phyloP scores from a whole-genome alignment of 2,888 invertebrate genomes.

The Therioaphis trifolii region DNA sequence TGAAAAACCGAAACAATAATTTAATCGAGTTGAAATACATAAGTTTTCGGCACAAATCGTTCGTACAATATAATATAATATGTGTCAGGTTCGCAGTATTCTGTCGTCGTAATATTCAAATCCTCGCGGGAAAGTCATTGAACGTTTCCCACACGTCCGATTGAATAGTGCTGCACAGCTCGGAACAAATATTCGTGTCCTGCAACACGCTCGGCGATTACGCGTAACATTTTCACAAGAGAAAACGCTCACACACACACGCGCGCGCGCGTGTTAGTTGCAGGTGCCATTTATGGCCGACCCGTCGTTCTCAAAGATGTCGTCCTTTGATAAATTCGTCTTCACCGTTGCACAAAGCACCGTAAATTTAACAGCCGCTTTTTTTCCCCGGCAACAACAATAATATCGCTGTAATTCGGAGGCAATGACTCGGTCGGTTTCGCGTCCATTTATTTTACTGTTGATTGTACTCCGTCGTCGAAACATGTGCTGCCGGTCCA shows the following conservation, averaged over 20 bases:
- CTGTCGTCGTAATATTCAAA: background rate
- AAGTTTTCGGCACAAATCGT: too few relatives aligned
- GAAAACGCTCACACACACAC: slow-evolving; percentile 18
- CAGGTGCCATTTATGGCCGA: slow-evolving; percentile 18
- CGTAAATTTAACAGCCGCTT: slow-evolving; percentile 16
- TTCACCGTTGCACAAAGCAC: slow-evolving; percentile 35
- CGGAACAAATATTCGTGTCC: background rate
- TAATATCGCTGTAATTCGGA: background rate
- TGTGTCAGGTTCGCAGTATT: too few relatives aligned
- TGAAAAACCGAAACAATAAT: too few relatives aligned
- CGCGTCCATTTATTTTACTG: slow-evolving; percentile 21
- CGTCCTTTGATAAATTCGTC: slow-evolving; percentile 38
- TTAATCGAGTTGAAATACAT: too few relatives aligned
- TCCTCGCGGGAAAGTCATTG: background rate
- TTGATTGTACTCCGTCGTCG: background rate
- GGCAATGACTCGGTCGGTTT: slow-evolving; percentile 43
- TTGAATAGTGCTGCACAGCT: background rate
- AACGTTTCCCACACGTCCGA: background rate
- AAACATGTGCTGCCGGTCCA: background rate
- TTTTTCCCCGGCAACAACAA: slow-evolving; percentile 9
- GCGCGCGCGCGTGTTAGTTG: background rate
- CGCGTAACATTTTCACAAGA: slow-evolving; percentile 12
- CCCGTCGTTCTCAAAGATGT: slow-evolving; percentile 22
- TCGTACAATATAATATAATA: too few relatives aligned
- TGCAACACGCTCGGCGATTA: background rate